Conservation (phyloP, 2,888 invertebrate species). For the Acrobasis repandana region DNA sequence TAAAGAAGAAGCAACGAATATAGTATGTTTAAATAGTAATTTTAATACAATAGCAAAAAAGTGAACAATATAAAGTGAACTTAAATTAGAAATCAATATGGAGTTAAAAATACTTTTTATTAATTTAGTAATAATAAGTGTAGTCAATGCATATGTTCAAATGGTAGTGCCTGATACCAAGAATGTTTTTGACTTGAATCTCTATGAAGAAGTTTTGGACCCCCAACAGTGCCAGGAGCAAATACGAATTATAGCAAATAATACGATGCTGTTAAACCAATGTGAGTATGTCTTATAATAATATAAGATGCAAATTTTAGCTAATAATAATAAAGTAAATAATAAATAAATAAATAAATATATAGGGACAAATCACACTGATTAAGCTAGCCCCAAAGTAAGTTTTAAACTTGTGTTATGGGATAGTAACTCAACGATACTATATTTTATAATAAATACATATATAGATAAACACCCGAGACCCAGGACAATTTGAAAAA, state of each 20-base stretch:
- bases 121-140: slow-evolving; percentile 26
- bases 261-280: slow-evolving; percentile 33
- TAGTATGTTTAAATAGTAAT: background rate
- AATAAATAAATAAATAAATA: no score
- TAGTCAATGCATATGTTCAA: slow-evolving; percentile 33
- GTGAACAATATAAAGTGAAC: background rate
- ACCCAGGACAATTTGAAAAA: no score
- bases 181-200: slow-evolving; percentile 50
- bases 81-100: slow-evolving; percentile 4
- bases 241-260: slow-evolving; percentile 45
- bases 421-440: no score
- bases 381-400: no score
- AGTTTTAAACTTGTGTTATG: no score
- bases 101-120: slow-evolving; percentile 19
- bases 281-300: background rate
- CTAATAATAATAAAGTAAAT: no score
- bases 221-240: slow-evolving; percentile 55
- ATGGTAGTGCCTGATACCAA: slow-evolving; percentile 39
- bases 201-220: slow-evolving; percentile 59
- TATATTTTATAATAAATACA: no score
- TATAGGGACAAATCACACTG: no score
- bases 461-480: no score
- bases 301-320: no score
- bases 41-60: background rate
- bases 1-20: background rate